Conservation (phyloP, 2,113 vertebrate genomes). For the Neofelis nebulosa region DNA sequence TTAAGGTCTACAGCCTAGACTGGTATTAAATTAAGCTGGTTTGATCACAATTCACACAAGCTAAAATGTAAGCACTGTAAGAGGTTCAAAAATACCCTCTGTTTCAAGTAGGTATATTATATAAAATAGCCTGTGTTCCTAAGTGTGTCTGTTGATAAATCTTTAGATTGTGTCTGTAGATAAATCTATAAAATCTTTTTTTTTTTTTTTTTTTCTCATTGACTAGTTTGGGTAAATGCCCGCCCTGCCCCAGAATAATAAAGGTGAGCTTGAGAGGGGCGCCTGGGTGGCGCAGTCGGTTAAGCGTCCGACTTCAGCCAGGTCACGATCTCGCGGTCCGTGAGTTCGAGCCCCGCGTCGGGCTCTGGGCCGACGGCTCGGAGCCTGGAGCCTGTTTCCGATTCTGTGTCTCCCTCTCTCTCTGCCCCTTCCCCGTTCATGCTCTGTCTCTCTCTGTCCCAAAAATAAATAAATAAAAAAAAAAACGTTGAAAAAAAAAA, state of each 20-base stretch:
- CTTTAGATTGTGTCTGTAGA: neutral
- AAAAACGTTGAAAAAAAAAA: no score
- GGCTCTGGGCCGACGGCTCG: no score
- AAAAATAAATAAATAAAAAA: no score
- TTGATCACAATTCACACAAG: neutral
- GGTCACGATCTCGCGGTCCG: no score
- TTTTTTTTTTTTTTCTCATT: neutral
- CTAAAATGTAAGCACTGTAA: neutral
- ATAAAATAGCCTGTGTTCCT: neutral
- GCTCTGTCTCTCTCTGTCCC: no score
- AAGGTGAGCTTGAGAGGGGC: neutral
- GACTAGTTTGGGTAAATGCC: neutral
- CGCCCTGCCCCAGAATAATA: neutral
- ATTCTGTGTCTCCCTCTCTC: no score
- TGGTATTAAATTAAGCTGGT: constrained; percentile 1
- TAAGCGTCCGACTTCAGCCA: no score
- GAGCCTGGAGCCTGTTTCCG: no score
- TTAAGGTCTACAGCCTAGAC: neutral
- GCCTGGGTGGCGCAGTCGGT: no score
- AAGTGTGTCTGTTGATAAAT: neutral
- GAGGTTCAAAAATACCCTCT: neutral
- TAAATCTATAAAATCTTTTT: neutral
- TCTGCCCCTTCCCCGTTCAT: no score
- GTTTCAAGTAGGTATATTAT: neutral
- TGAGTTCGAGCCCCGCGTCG: no score